A percentile compares a stretch with the other conserved stretches of the same genome.
phyloP scores from a whole-genome alignment of 2,113 vertebrate species.

The Nyctereutes procyonoides region DNA sequence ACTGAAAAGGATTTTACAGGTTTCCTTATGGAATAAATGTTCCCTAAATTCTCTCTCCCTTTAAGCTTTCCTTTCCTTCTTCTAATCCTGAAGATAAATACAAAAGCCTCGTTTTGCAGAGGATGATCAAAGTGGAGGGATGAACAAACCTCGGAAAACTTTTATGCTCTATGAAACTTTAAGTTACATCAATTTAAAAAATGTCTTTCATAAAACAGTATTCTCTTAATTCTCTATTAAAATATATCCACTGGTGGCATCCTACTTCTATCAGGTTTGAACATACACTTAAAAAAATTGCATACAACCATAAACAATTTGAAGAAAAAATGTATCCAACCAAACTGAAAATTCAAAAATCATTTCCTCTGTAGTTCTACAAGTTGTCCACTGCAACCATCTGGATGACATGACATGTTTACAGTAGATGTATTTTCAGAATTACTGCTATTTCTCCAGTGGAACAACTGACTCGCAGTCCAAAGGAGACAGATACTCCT shows the following conservation, averaged over 20 bases:
- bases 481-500: constrained; percentile 1
- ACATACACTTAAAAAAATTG: constrained; percentile 15
- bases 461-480: neutral
- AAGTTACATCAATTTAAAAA: neutral
- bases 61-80: constrained; percentile 1
- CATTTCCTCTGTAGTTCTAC: constrained; percentile 40
- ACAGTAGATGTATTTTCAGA: neutral
- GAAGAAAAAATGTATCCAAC: constrained; percentile 39
- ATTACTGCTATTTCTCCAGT: constrained; percentile 15
- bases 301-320: neutral
- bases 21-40: neutral
- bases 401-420: constrained; percentile 15
- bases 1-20: constrained; percentile 31
- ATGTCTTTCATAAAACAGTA: constrained; percentile 31
- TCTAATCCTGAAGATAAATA: constrained; percentile 30
- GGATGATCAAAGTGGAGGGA: neutral
- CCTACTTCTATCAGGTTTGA: constrained; percentile 25
- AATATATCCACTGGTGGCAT: neutral
- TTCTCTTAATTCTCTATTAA: constrained; percentile 50
- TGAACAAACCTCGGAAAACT: constrained; percentile 11
- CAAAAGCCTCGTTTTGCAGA: constrained; percentile 34
- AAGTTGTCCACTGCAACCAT: neutral
- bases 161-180: constrained; percentile 30
- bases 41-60: neutral
- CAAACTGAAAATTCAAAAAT: constrained; percentile 62